Evolutionary conservation across 2,113 vertebrate species (phyloP).

Genomic region (Gymnarchus niloticus): DNA sequence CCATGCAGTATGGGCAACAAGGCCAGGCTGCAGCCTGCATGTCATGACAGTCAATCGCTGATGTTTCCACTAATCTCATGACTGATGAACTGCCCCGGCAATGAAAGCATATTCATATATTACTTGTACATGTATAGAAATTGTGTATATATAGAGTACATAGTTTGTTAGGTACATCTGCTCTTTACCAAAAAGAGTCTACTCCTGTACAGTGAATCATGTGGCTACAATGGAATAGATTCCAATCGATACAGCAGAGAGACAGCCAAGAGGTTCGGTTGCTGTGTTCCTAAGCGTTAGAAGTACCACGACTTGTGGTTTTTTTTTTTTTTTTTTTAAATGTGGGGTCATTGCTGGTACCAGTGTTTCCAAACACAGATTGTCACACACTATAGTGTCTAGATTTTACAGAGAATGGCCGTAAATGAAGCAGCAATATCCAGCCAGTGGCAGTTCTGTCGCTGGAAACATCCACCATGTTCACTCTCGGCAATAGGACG

Average conservation of each 20-base stretch:
- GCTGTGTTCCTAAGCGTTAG: not conserved
- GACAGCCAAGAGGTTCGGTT: not conserved
- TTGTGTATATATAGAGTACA: not conserved
- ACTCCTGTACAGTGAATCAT: not conserved
- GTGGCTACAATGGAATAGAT: not conserved
- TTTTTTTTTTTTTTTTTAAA: too few relatives aligned
- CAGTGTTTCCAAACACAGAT: too few relatives aligned
- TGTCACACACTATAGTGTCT: not conserved
- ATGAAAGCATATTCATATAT: not conserved
- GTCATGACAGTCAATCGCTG: too few relatives aligned
- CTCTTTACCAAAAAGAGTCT: not conserved
- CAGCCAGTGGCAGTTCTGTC: not conserved
- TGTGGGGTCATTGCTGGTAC: too few relatives aligned
- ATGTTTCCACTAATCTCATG: not conserved
- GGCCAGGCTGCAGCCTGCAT: not conserved
- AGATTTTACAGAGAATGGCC: not conserved
- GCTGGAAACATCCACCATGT: not conserved
- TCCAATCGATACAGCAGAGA: not conserved
- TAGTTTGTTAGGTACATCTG: not conserved
- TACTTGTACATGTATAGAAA: too few relatives aligned
- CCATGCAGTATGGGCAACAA: not conserved
- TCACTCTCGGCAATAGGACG: not conserved
- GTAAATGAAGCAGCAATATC: not conserved
- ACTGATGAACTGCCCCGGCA: not conserved
- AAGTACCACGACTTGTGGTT: too few relatives aligned